phyloP scores from a whole-genome alignment of 2,113 vertebrate species.

The Spermophilus dauricus region DNA sequence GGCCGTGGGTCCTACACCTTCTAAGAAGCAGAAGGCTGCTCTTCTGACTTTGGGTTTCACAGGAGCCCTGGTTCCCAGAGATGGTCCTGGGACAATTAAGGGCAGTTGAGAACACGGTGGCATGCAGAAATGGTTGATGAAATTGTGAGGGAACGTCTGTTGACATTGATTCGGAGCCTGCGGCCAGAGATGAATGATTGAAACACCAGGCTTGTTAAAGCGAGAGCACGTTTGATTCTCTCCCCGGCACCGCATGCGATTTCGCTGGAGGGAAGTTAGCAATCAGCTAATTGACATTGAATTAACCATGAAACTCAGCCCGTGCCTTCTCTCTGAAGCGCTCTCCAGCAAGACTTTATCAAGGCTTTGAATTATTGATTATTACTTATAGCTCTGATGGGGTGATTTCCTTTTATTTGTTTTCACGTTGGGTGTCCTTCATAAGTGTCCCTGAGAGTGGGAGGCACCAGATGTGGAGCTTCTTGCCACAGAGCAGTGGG shows the following conservation, averaged over 20 bases:
- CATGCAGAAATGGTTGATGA: conserved; percentile 95
- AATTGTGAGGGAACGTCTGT: conserved; percentile 97
- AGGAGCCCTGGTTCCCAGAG: conserved; percentile 36
- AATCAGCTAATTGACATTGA: conserved; percentile 99
- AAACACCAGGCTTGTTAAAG: conserved; percentile 96
- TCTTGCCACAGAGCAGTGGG: background rate
- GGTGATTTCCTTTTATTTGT: conserved; percentile 89
- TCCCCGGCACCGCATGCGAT: conserved; percentile 92
- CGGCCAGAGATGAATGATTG: conserved; percentile 98
- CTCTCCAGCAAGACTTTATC: conserved; percentile 90
- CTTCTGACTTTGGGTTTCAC: background rate
- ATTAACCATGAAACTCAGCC: conserved; percentile 99
- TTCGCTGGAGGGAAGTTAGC: conserved; percentile 98
- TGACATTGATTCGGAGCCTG: conserved; percentile 95
- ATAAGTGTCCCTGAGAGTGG: conserved; percentile 81
- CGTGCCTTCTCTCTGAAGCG: conserved; percentile 93
- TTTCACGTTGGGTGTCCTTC: conserved; percentile 88
- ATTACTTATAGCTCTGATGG: conserved; percentile 89
- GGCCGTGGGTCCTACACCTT: background rate
- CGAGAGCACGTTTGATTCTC: conserved; percentile 96
- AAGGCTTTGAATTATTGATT: conserved; percentile 93
- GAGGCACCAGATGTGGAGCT: conserved; percentile 24
- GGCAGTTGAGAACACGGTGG: conserved; percentile 87
- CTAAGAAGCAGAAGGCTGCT: background rate
- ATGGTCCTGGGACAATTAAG: conserved; percentile 82